phyloP scores from a whole-genome alignment of 2,797 vertebrate species.

The Melanotaenia boesemani region DNA sequence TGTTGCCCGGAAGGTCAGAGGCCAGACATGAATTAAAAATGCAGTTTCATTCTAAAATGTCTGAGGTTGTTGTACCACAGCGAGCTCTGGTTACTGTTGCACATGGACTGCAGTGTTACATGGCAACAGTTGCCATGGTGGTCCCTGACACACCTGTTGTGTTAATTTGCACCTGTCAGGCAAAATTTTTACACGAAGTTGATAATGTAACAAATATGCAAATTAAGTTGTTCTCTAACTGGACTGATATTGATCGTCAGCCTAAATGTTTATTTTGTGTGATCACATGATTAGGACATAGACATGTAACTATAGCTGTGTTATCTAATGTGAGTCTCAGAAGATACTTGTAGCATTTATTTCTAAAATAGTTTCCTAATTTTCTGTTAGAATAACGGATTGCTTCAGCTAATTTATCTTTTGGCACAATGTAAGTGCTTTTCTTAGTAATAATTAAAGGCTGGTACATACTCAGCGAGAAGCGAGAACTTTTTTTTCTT shows the following conservation, averaged over 20 bases:
- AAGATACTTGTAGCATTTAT: not conserved
- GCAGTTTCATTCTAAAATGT: slow-evolving; percentile 30
- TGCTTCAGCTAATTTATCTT: too few relatives aligned
- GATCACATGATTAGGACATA: not conserved
- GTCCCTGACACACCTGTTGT: slow-evolving; percentile 10
- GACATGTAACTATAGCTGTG: not conserved
- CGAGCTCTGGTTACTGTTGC: slow-evolving; percentile 60
- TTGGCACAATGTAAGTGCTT: too few relatives aligned
- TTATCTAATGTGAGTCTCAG: not conserved
- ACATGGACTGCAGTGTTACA: slow-evolving; percentile 9
- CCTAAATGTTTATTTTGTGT: not conserved
- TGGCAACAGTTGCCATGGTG: slow-evolving; percentile 29
- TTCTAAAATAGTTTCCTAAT: not conserved
- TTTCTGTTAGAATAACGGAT: too few relatives aligned
- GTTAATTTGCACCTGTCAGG: not conserved
- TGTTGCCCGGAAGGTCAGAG: slow-evolving; percentile 65
- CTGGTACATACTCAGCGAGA: too few relatives aligned
- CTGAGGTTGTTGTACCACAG: slow-evolving; percentile 17
- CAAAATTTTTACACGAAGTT: slow-evolving; percentile 12
- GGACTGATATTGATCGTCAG: not conserved
- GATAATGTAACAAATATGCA: slow-evolving; percentile 1
- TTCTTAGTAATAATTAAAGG: too few relatives aligned
- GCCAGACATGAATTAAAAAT: slow-evolving; percentile 78
- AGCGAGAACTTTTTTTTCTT: too few relatives aligned
- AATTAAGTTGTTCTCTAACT: not conserved